A percentile compares a stretch with the other conserved stretches of the same genome.
These are phyloP conservation scores for Lytechinus pictus DNA, from an alignment of 35 echinoderm and acorn worm species.

Conservation along the genomic window DNA sequence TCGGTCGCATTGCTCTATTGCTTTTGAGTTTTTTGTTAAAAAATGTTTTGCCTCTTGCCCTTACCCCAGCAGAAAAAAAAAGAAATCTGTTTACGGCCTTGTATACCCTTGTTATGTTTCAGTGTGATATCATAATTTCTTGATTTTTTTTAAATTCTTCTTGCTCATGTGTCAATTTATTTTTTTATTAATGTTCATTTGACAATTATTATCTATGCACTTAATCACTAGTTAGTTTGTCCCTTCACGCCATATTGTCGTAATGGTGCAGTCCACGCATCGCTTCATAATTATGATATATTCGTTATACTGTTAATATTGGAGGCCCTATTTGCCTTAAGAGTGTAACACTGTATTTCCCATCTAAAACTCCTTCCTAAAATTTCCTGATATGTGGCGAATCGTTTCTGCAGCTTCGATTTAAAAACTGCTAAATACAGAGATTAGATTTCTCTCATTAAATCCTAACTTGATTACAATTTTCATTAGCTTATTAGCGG, in stretches of 20 bases:
- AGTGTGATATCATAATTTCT: no score
- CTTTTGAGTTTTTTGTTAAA: no score
- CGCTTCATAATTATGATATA: not conserved
- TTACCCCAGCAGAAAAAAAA: no score
- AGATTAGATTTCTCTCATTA: not conserved
- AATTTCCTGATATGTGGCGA: not conserved
- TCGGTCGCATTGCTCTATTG: no score
- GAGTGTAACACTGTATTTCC: not conserved
- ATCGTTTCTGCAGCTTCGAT: not conserved
- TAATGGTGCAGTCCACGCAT: not conserved
- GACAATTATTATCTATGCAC: no score
- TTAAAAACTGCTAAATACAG: conserved; percentile 14
- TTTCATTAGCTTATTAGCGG: conserved; percentile 27
- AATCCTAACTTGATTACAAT: conserved; percentile 19
- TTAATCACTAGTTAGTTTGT: not conserved
- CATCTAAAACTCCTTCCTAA: not conserved
- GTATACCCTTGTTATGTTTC: no score
- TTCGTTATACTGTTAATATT: not conserved
- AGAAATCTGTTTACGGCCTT: no score
- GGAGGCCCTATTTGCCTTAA: not conserved
- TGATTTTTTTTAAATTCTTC: no score
- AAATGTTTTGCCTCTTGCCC: no score
- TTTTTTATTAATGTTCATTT: no score
- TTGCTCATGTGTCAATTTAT: no score
- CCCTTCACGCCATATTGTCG: not conserved